Conservation (phyloP, 2,888 invertebrate species). For the Callimorpha dominula region DNA sequence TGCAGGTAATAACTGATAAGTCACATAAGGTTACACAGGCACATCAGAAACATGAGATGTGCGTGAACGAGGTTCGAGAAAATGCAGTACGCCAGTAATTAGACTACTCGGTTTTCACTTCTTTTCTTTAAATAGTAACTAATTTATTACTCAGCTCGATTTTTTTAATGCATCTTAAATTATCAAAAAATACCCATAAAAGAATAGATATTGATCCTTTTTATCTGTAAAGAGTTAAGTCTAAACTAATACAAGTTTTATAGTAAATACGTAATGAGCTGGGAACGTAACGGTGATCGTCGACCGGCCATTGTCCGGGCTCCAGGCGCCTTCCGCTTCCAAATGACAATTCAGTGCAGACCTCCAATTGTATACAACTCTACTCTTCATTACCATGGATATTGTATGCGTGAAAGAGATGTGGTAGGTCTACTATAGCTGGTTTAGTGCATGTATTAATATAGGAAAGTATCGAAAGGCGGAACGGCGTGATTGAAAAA, state of each 20-base stretch:
- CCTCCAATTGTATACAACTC: slow-evolving; percentile 64
- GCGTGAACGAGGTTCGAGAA: no score
- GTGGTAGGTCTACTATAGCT: slow-evolving; percentile 58
- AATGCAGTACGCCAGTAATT: neutral
- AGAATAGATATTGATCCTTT: neutral
- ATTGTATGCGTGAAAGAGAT: slow-evolving; percentile 53
- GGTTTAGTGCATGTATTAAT: slow-evolving; percentile 69
- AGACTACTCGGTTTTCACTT: neutral
- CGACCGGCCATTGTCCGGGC: slow-evolving; percentile 81
- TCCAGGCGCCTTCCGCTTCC: slow-evolving; percentile 78
- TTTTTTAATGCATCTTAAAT: no score
- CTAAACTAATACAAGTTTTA: slow-evolving; percentile 72
- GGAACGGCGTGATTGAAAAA: slow-evolving; percentile 83
- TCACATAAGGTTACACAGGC: neutral
- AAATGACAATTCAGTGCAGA: slow-evolving; percentile 67
- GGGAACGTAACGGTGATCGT: slow-evolving; percentile 80
- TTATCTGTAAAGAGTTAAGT: slow-evolving; percentile 48
- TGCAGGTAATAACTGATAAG: neutral
- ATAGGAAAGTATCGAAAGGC: slow-evolving; percentile 84
- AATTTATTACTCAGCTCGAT: no score
- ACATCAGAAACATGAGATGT: neutral
- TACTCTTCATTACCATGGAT: slow-evolving; percentile 59
- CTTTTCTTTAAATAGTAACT: neutral
- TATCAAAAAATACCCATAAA: neutral
- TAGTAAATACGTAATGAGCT: slow-evolving; percentile 83